Conservation (phyloP, 2,888 invertebrate species). For the Leptinotarsa tumamoca region DNA sequence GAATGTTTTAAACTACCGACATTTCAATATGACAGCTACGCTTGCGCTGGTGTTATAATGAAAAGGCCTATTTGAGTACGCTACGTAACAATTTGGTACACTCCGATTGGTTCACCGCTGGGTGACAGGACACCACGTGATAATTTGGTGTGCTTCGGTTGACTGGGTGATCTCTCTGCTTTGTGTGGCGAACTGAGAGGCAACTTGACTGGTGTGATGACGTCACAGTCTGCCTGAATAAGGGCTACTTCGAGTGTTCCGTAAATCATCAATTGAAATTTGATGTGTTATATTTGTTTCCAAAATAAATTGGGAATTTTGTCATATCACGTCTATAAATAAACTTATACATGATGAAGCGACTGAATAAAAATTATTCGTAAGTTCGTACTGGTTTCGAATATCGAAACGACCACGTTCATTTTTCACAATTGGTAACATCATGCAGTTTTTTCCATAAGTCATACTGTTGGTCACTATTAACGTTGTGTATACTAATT, state of each 20-base stretch:
- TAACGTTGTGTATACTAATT: conserved; percentile 90
- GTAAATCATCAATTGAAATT: conserved; percentile 33
- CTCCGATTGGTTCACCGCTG: too few relatives aligned
- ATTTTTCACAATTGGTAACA: conserved; percentile 81
- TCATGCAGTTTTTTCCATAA: conserved; percentile 90
- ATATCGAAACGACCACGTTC: conserved; percentile 46
- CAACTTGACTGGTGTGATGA: too few relatives aligned
- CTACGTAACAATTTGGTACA: too few relatives aligned
- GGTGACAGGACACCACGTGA: too few relatives aligned
- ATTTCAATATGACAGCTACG: too few relatives aligned
- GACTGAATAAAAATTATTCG: conserved; percentile 50
- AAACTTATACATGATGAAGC: conserved; percentile 54
- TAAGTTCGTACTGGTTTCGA: conserved; percentile 33
- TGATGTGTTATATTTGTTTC: conserved; percentile 42
- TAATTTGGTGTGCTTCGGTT: too few relatives aligned
- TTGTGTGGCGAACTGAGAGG: too few relatives aligned
- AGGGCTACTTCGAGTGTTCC: not conserved
- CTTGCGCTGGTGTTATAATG: too few relatives aligned
- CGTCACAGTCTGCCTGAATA: too few relatives aligned
- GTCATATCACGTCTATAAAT: conserved; percentile 53
- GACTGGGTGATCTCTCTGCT: not conserved
- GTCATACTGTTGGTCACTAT: conserved; percentile 88
- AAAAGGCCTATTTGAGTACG: too few relatives aligned
- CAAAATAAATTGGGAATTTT: conserved; percentile 45
- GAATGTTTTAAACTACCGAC: too few relatives aligned